phyloP scores from a whole-genome alignment of 1,140 invertebrate species.

The Idris sp. region DNA sequence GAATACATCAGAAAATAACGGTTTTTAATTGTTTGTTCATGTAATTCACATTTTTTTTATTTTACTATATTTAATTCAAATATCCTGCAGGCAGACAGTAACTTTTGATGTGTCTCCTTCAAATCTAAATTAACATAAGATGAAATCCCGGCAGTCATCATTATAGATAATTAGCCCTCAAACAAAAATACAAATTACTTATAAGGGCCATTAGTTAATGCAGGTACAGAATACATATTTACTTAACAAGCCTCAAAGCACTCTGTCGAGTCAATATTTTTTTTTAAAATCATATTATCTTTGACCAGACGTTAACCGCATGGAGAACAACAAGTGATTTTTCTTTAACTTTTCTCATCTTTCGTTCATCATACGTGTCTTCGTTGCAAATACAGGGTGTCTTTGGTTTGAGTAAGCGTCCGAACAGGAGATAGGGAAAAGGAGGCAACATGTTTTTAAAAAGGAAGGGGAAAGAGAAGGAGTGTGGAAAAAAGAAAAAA shows the following conservation, averaged over 20 bases:
- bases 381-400: constrained; percentile 11
- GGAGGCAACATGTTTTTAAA: constrained; percentile 1
- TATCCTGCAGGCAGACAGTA: too few species aligned
- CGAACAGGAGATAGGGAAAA: constrained; percentile 14
- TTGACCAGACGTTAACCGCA: constrained; percentile 3
- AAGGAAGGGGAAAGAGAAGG: constrained; percentile 44
- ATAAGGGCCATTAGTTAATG: constrained; percentile 14
- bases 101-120: too few species aligned
- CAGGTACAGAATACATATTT: constrained; percentile 30
- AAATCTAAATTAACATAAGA: constrained; percentile 19
- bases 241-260: constrained; percentile 26
- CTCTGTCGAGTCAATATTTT: constrained; percentile 39
- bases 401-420: constrained; percentile 26
- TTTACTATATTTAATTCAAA: too few species aligned
- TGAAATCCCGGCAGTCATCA: background rate
- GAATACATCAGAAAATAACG: too few species aligned
- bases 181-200: constrained; percentile 32
- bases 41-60: too few species aligned
- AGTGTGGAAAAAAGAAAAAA: constrained; percentile 63
- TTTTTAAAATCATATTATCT: constrained; percentile 19
- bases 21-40: too few species aligned
- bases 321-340: constrained; percentile 32
- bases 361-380: constrained; percentile 28
- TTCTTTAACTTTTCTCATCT: constrained; percentile 37
- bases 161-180: constrained; percentile 20